Evolutionary conservation across 2,888 invertebrate genomes (phyloP), one percentile per base, ranked within the genome.

Genomic region (Oxyteleia sp.): DNA sequence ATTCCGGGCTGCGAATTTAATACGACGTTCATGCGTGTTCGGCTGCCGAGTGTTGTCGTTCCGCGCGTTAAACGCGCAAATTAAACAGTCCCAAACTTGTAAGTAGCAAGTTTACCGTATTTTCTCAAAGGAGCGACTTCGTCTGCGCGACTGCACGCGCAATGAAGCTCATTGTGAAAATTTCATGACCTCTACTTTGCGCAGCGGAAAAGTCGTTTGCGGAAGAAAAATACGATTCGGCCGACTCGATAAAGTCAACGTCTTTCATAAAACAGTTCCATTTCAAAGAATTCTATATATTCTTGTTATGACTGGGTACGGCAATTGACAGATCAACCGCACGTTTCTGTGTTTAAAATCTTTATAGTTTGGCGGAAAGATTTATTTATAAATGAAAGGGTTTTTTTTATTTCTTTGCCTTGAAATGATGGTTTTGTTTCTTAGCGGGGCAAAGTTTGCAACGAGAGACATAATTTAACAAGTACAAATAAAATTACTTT

Each of bases 31-130:
- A 49, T 53, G 41, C 38, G 26, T 51, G 15, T 66, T 23, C 41
- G 23, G 51, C 20, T 66, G 47, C 57, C 55, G 18, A 69, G 13
- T 23, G 57, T 47, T 72, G 29, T 72, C 51, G 47, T 69, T 57
- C 57, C 35, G n/a, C n/a, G n/a, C n/a, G n/a, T n/a, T n/a, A n/a
- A n/a, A 32, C 57, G 15, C 29, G 61, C 72, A 72, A 72, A 72
- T 72, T 61, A 72, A 72, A 72, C 61, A 51, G 49, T 61, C 35
- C 43, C 51, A 18, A 72, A 72, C 74, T 63, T 51, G 53, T 63
- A 61, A 74, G 63, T 74, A 63, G 29, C 51, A 74, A 74, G 74
- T 74, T 74, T 51, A 63, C 53, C 13, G 63, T 74, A 45, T 74
- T 63, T 69, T 74, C 72, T 59, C 59, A 61, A 61, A 72, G 61